Evolutionary conservation across 2,113 vertebrate genomes (phyloP).

Genomic region (Colaptes auratus): DNA sequence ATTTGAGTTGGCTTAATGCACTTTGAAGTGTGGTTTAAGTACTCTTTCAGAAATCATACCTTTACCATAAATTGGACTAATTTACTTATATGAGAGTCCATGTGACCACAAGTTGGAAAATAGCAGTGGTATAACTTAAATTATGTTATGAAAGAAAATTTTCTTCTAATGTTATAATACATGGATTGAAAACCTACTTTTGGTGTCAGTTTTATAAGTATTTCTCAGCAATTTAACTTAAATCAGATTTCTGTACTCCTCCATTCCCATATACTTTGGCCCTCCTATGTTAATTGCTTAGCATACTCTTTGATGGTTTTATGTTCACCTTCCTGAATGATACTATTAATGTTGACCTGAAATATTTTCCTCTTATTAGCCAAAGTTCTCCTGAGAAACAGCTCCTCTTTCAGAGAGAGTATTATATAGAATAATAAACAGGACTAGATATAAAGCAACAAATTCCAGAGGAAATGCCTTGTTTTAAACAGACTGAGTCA

Average conservation of each 20-base stretch:
- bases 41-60: neutral
- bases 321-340: neutral
- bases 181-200: neutral
- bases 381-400: constrained; percentile 31
- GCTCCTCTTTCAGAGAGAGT: constrained; percentile 6
- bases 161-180: neutral
- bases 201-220: neutral
- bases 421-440: constrained; percentile 52
- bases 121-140: neutral
- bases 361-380: constrained; percentile 5
- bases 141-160: neutral
- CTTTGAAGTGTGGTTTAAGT: neutral
- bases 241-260: neutral
- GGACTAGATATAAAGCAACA: constrained; percentile 36
- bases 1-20: neutral
- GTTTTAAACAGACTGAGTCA: neutral
- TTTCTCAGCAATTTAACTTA: constrained; percentile 7
- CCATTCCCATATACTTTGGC: neutral
- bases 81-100: neutral
- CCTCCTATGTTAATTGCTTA: neutral
- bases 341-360: neutral
- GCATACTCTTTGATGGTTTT: neutral
- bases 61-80: neutral
- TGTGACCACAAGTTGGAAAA: neutral
- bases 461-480: constrained; percentile 36